phyloP scores from a whole-genome alignment of 2,113 vertebrate species.

The Gobiocypris rarus region DNA sequence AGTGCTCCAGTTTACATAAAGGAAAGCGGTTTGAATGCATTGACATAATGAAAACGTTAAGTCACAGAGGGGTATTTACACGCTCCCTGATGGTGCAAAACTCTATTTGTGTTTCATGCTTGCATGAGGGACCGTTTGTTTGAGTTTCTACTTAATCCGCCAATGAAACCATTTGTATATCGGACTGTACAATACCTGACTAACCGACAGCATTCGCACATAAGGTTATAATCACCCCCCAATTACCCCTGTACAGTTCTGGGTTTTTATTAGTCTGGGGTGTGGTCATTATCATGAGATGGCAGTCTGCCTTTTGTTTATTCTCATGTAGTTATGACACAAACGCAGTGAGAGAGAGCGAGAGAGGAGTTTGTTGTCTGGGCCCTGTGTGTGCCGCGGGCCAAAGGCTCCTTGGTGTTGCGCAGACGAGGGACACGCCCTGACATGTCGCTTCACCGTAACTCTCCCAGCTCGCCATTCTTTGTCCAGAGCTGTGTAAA shows the following conservation, averaged over 20 bases:
- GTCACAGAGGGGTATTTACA: not conserved
- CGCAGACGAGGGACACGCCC: constrained; percentile 53
- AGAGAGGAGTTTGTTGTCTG: constrained; percentile 31
- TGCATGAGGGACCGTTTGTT: not conserved
- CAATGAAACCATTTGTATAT: not conserved
- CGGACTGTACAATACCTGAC: not conserved
- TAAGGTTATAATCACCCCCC: constrained; percentile 24
- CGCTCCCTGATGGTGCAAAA: not conserved
- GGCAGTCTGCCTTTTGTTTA: constrained; percentile 52
- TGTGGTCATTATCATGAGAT: constrained; percentile 54
- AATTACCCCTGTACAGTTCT: not conserved
- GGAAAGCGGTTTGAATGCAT: not conserved
- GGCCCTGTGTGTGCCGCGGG: constrained; percentile 20
- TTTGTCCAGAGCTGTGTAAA: constrained; percentile 60
- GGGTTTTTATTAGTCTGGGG: constrained; percentile 47
- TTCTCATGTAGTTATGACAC: constrained; percentile 39
- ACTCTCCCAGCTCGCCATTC: not conserved
- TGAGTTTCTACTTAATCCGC: constrained; percentile 26
- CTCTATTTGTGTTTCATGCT: constrained; percentile 27
- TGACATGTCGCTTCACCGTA: constrained; percentile 54
- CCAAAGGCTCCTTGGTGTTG: constrained; percentile 8
- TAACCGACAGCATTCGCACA: not conserved
- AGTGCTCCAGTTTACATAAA: not conserved
- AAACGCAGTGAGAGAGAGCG: constrained; percentile 10
- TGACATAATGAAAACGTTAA: not conserved